These are phyloP conservation scores for Heliconius eleuchia DNA, from an alignment of 1,140 invertebrate species.

Conservation along the genomic window DNA sequence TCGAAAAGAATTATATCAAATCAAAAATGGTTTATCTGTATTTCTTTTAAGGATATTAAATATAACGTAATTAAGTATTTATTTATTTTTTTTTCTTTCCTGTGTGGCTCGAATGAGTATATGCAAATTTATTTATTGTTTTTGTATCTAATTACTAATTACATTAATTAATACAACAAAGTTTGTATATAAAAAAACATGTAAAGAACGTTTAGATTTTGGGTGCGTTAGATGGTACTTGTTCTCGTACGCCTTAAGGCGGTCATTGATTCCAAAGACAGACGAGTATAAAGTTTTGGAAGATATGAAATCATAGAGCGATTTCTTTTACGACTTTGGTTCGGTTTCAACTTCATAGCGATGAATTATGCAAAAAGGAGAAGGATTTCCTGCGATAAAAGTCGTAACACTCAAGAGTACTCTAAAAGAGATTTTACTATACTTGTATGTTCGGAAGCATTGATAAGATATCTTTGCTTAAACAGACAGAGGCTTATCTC, in stretches of 20 bases:
- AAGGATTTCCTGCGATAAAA: conserved; percentile 79
- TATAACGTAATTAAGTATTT: neutral
- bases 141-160: no score
- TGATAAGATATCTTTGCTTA: conserved; percentile 7
- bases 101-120: no score
- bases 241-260: conserved; percentile 44
- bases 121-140: no score
- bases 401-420: conserved; percentile 74
- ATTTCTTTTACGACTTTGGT: conserved; percentile 80
- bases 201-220: neutral
- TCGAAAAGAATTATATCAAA: neutral
- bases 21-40: neutral
- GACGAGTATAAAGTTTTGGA: conserved; percentile 74
- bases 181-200: neutral
- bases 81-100: neutral
- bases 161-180: no score
- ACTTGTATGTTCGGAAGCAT: conserved; percentile 7
- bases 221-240: neutral
- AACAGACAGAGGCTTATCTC: neutral
- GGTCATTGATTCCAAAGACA: conserved; percentile 70
- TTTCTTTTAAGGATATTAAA: neutral
- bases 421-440: conserved; percentile 59
- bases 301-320: conserved; percentile 80
- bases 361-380: conserved; percentile 79
- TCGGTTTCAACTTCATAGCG: conserved; percentile 79